Evolutionary conservation across 1,140 invertebrate genomes (phyloP), one percentile per base, ranked within the genome.

Genomic region (Drosophila hydei): DNA sequence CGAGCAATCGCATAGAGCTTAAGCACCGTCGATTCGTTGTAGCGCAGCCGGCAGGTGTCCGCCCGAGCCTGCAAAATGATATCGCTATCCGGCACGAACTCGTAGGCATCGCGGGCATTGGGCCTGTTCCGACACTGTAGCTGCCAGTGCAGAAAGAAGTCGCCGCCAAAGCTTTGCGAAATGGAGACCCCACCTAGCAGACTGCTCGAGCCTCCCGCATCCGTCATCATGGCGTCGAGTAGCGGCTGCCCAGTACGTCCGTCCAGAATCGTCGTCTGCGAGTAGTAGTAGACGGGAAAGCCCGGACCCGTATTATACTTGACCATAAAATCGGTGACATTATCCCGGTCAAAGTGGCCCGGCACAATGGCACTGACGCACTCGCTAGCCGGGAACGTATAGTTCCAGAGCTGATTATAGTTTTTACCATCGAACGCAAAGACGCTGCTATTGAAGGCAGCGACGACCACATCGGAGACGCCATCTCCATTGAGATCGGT

Each of bases 311-410:
- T 93, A 79, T 96, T 94, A 84, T 96, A 96, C 78, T 96, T 96
- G 0, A 97, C 93, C 91, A 97, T 93, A 75, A 97, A 96, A 81
- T 97, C 96, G 0, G 96, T 96, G n/a, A 96, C 92, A 63, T 94
- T 92, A 88, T 97, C 96, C 70, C 94, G 93, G 88, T 97, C 96
- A 73, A 96, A 97, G 90, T 95, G 97, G 5, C 95, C 96, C 16
- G 96, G 95, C 21, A 96, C 94, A 30, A 96, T 96, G 69, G 95
- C 94, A 79, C 96, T 96, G 73, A 93, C 93, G 18, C 94, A 92
- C 90, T 94, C 93, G 16, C 93, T 93, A 68, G 93, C 92, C 4
- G 94, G 94, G 64, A 96, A 92, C 0, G 94, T 94, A 67, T 93
- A 94, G 80, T 95, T 95, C 96, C 96, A 97, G 6, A 97, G 85